Percentiles rank a stretch among this genome's conserved stretches.
Evolutionary conservation across 2,888 invertebrate species (phyloP).

Genomic region (Drosophila algonquin): DNA sequence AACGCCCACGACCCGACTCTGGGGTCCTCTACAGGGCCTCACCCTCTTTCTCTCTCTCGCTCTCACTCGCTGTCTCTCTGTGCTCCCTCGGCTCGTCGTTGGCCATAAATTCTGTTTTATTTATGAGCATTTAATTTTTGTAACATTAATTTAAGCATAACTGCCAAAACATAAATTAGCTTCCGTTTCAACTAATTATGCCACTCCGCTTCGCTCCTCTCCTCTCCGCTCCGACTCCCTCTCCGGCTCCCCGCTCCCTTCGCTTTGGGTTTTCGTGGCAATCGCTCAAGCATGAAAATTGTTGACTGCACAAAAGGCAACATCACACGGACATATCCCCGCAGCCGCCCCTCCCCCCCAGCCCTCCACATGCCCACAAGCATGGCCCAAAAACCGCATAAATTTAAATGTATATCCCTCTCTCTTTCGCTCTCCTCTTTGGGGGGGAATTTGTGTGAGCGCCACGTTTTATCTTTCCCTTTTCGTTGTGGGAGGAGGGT

Average conservation of each 20-base stretch:
- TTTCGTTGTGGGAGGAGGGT: too few species aligned
- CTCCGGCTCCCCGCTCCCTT: constrained; percentile 7
- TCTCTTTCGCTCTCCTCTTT: not conserved
- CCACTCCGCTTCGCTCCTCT: constrained; percentile 53
- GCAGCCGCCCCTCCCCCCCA: constrained; percentile 25
- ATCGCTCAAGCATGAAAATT: constrained; percentile 79
- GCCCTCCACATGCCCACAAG: constrained; percentile 18
- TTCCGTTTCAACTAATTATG: constrained; percentile 82
- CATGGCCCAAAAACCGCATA: constrained; percentile 47
- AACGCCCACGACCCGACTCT: constrained; percentile 1
- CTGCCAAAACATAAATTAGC: constrained; percentile 84
- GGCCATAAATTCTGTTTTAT: constrained; percentile 76
- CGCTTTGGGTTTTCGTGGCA: constrained; percentile 56
- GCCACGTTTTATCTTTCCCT: constrained; percentile 67
- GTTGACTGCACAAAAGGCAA: constrained; percentile 80
- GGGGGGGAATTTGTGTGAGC: constrained; percentile 35
- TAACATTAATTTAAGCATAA: constrained; percentile 83
- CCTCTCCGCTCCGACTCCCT: not conserved
- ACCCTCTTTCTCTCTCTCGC: constrained; percentile 17
- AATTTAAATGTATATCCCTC: constrained; percentile 63
- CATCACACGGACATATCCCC: constrained; percentile 44
- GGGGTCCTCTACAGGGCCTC: constrained; percentile 9
- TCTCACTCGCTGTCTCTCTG: constrained; percentile 35
- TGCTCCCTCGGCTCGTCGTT: constrained; percentile 37
- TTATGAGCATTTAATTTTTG: constrained; percentile 82